phyloP scores from a whole-genome alignment of 2,113 vertebrate species.

The Embiotoca jacksoni region DNA sequence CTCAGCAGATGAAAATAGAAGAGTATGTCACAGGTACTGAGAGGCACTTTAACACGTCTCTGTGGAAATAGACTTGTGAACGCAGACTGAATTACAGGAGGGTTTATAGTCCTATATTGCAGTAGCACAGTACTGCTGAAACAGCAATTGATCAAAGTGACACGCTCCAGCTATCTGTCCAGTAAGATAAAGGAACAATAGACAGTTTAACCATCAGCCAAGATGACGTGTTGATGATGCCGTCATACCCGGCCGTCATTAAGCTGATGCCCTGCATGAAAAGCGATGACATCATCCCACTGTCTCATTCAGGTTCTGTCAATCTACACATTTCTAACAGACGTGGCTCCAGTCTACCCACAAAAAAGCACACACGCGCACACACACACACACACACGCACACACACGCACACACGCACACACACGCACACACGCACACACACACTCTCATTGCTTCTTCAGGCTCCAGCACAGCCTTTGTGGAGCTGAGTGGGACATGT shows the following conservation, averaged over 20 bases:
- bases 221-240: slow-evolving; percentile 35
- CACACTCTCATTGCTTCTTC: slow-evolving; percentile 46
- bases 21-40: slow-evolving; percentile 45
- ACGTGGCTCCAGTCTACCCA: slow-evolving; percentile 14
- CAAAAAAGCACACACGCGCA: slow-evolving; percentile 20
- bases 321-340: slow-evolving; percentile 67
- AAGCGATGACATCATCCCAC: slow-evolving; percentile 73
- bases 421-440: slow-evolving; percentile 25
- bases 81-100: slow-evolving; percentile 16
- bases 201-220: slow-evolving; percentile 59
- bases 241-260: slow-evolving; percentile 35
- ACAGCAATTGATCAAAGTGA: slow-evolving; percentile 56
- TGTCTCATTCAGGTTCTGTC: slow-evolving; percentile 62
- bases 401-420: slow-evolving; percentile 22
- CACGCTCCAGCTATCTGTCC: slow-evolving; percentile 48
- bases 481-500: slow-evolving; percentile 78
- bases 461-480: slow-evolving; percentile 72
- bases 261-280: slow-evolving; percentile 21
- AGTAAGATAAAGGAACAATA: slow-evolving; percentile 49
- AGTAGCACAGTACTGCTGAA: slow-evolving; percentile 41
- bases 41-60: slow-evolving; percentile 28
- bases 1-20: slow-evolving; percentile 57
- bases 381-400: slow-evolving; percentile 17
- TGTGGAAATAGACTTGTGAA: slow-evolving; percentile 51
- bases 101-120: slow-evolving; percentile 41